Evolutionary conservation across 2,797 vertebrate species (phyloP), one percentile per base, ranked within the genome.

Genomic region (Spea hammondii): DNA sequence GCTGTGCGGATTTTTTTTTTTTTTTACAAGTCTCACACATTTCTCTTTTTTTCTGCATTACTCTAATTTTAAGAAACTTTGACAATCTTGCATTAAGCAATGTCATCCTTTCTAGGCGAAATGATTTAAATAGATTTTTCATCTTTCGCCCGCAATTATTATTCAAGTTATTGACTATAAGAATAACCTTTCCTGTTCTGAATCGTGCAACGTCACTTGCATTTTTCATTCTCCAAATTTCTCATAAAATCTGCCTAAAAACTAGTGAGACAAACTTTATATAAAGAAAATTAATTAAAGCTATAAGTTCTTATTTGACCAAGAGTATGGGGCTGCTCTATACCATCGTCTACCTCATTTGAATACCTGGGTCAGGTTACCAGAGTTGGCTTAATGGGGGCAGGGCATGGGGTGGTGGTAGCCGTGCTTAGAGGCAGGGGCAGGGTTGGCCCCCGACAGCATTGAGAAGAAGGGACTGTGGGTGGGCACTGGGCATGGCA

Each of bases 51-150:
- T 32, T 32, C 32, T 32, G 3, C 32, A 32, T 32, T 17, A 17
- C 14, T 6, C 59, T 9, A 59, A 59, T 59, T 59, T 59, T 59
- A 59, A 59, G 55, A 12, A 59, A 59, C n/a, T 64, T 64, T 64
- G 60, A 64, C 60, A 64, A 64, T 17, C 14, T 64, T 64, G 60
- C 60, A 64, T 64, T 64, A 64, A 64, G 11, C n/a, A 64, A n/a
- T 64, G 60, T 44, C 60, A 44, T 13, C 55, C n/a, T 59, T 57
- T 13, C 11, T 59, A 12, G 11, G 55, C 9, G 2, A 13, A 13
- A 59, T 11, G 8, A 59, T 59, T 59, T 59, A 59, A 59, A 59
- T 59, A 59, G 55, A 12, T 59, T 11, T 59, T 64, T 12, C 64
- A 65, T 65, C 17, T 65, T 44, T 45, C 8, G 12, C 14, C 64